Evolutionary conservation across 2,797 vertebrate species (phyloP).

Genomic region (Benthosema pterotum): DNA sequence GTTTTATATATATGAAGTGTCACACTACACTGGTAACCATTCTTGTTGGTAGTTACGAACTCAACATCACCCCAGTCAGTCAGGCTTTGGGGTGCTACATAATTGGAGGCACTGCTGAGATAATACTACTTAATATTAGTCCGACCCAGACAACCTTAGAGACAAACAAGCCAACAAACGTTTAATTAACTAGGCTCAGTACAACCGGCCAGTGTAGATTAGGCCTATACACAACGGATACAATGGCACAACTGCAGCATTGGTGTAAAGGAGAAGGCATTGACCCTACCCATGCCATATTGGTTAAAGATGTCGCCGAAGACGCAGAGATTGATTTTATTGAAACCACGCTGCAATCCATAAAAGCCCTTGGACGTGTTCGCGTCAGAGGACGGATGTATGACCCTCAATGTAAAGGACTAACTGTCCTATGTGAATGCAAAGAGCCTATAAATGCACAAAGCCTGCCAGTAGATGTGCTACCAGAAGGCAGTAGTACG

Average conservation of each 20-base stretch:
- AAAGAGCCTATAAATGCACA: background rate
- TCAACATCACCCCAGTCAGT: too few relatives aligned
- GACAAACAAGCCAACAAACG: too few relatives aligned
- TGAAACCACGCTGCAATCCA: constrained; percentile 11
- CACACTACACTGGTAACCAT: too few relatives aligned
- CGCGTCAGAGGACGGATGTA: constrained; percentile 17
- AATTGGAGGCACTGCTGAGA: too few relatives aligned
- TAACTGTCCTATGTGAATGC: constrained; percentile 14
- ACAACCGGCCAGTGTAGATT: background rate
- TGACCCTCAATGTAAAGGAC: background rate
- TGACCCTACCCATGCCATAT: background rate
- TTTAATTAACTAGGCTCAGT: background rate
- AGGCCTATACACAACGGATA: background rate
- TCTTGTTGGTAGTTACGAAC: too few relatives aligned
- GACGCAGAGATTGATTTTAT: background rate
- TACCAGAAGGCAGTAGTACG: background rate
- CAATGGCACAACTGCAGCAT: background rate
- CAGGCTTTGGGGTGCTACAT: too few relatives aligned
- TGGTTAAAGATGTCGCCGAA: constrained; percentile 18
- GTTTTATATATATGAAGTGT: too few relatives aligned
- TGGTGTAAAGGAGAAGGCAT: constrained; percentile 11
- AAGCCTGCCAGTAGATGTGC: background rate
- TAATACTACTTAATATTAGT: too few relatives aligned
- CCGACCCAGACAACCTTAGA: too few relatives aligned
- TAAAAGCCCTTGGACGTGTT: constrained; percentile 24